Percentiles rank a stretch among this genome's conserved stretches.
phyloP scores from a whole-genome alignment of 2,113 vertebrate species.

The Zosterops hypoxanthus region DNA sequence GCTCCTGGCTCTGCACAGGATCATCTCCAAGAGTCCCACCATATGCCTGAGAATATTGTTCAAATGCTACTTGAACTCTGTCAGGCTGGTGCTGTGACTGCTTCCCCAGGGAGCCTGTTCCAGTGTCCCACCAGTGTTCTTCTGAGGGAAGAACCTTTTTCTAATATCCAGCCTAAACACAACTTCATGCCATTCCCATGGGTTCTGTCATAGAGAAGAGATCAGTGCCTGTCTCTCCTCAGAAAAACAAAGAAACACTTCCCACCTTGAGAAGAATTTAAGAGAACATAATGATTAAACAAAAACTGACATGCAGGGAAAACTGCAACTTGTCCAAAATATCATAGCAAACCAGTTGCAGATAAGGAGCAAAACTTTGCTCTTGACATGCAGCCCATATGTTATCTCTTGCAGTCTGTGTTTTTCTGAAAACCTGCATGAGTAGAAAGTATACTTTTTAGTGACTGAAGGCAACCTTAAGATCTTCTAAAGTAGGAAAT shows the following conservation, averaged over 20 bases:
- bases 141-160: no score
- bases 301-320: background rate
- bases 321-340: background rate
- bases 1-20: background rate
- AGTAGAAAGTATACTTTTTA: background rate
- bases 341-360: background rate
- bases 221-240: background rate
- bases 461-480: background rate
- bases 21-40: no score
- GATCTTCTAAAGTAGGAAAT: background rate
- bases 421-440: background rate
- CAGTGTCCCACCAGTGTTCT: background rate
- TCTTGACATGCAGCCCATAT: background rate
- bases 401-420: background rate
- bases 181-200: background rate
- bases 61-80: background rate
- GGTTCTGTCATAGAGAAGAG: background rate
- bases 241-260: background rate
- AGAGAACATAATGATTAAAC: background rate
- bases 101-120: background rate
- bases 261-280: background rate
- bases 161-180: background rate
- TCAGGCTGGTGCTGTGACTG: background rate
- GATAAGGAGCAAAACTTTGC: background rate
- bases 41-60: background rate